phyloP scores from a whole-genome alignment of 2,113 vertebrate species.

The Elephas maximus region DNA sequence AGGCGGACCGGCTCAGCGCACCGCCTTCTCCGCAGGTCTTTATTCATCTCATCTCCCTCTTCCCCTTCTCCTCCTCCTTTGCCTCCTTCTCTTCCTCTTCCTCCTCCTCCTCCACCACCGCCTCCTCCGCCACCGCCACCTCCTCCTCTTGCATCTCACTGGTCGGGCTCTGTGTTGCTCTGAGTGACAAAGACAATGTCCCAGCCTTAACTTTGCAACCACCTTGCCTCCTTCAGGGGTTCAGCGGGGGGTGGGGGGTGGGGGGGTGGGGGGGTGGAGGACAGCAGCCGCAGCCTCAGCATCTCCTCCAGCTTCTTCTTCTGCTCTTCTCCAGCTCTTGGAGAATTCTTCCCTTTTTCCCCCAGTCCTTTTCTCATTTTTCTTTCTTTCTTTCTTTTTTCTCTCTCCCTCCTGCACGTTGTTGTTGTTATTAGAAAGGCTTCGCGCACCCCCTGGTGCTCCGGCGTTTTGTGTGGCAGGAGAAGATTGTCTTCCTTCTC shows the following conservation, averaged over 20 bases:
- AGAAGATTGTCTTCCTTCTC: constrained; percentile 99
- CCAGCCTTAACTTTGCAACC: constrained; percentile 90
- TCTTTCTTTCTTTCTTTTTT: constrained; percentile 64
- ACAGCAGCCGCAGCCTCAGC: constrained; percentile 83
- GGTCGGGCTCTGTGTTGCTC: constrained; percentile 85
- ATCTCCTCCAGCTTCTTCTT: constrained; percentile 88
- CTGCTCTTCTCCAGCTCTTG: constrained; percentile 80
- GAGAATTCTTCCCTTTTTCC: constrained; percentile 57
- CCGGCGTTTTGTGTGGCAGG: constrained; percentile 96
- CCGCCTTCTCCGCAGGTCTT: constrained; percentile 84
- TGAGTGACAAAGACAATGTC: constrained; percentile 90
- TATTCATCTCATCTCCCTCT: constrained; percentile 86
- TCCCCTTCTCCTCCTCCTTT: constrained; percentile 82
- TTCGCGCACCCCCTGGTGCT: constrained; percentile 99
- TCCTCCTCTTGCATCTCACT: constrained; percentile 85
- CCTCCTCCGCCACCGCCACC: constrained; percentile 80
- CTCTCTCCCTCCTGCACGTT: constrained; percentile 86
- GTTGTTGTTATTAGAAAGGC: constrained; percentile 93
- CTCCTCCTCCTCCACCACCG: constrained; percentile 76
- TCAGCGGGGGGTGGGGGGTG: constrained; percentile 63
- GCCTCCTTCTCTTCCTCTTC: constrained; percentile 70
- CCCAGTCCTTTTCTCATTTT: constrained; percentile 79
- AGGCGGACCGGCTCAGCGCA: constrained; percentile 85
- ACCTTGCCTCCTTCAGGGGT: constrained; percentile 88
- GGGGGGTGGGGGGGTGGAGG: constrained; percentile 36